Evolutionary conservation across 2,797 vertebrate genomes (phyloP).

Genomic region (Rhinichthys osculus): DNA sequence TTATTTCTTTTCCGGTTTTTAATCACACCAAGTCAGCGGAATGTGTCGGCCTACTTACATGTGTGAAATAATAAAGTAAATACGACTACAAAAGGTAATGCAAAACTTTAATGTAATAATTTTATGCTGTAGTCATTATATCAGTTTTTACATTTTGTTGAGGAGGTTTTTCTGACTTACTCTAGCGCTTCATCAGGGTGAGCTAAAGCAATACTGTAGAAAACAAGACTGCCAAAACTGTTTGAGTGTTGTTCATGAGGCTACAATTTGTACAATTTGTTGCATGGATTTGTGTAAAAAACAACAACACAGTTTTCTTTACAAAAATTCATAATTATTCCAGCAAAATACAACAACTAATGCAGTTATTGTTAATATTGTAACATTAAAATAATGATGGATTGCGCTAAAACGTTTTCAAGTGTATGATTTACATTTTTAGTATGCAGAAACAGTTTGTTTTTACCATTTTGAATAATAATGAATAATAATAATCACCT

Average conservation of each 20-base stretch:
- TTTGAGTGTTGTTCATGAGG: not conserved
- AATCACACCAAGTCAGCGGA: not conserved
- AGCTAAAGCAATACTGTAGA: conserved; percentile 21
- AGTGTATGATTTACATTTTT: not conserved
- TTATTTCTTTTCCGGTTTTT: not conserved
- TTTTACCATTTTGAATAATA: too few species aligned
- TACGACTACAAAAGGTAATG: not conserved
- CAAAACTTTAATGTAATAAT: not conserved
- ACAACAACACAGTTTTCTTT: not conserved
- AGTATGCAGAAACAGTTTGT: not conserved
- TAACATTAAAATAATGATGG: not conserved
- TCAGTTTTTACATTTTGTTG: not conserved
- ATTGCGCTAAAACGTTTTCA: not conserved
- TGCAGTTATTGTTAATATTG: not conserved
- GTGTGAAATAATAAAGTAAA: not conserved
- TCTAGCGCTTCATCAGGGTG: not conserved
- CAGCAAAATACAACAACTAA: not conserved
- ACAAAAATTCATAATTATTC: not conserved
- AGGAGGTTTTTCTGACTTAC: not conserved
- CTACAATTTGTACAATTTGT: not conserved
- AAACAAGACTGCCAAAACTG: not conserved
- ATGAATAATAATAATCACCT: not conserved
- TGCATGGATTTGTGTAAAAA: not conserved
- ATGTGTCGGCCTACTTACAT: not conserved
- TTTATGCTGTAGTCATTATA: not conserved